A percentile compares a stretch with the other conserved stretches of the same genome.
Evolutionary conservation across 1,140 invertebrate species (phyloP).

Genomic region (Fopius arisanus): DNA sequence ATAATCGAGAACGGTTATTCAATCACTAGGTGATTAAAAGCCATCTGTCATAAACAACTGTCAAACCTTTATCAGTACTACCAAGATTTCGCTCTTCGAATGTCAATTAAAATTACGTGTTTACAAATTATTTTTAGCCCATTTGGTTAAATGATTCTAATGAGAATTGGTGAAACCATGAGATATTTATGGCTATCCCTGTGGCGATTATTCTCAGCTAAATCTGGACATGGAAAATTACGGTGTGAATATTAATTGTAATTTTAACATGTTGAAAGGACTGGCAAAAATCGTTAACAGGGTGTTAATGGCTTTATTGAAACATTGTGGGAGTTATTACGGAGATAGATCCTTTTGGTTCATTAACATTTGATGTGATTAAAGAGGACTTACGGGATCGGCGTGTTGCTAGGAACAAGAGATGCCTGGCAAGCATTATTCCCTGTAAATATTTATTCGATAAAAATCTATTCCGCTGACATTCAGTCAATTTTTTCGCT

Average conservation of each 20-base stretch:
- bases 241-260: background rate
- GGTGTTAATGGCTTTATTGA: background rate
- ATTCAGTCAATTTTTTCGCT: background rate
- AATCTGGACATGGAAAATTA: background rate
- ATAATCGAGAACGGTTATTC: slow-evolving; percentile 17
- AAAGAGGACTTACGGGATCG: slow-evolving; percentile 53
- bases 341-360: background rate
- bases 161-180: no score
- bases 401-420: slow-evolving; percentile 58
- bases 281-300: background rate
- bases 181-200: background rate
- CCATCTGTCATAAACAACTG: slow-evolving; percentile 19
- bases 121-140: background rate
- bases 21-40: slow-evolving; percentile 18
- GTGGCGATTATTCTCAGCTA: background rate
- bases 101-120: background rate
- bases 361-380: background rate
- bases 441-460: background rate
- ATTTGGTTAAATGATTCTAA: background rate
- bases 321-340: background rate
- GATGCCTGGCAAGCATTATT: slow-evolving; percentile 58
- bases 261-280: background rate
- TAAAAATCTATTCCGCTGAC: background rate
- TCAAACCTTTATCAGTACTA: background rate
- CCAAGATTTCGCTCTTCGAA: background rate